Base-by-base conservation (phyloP, 2,888 invertebrate species). In the Clivina fossor region DNA sequence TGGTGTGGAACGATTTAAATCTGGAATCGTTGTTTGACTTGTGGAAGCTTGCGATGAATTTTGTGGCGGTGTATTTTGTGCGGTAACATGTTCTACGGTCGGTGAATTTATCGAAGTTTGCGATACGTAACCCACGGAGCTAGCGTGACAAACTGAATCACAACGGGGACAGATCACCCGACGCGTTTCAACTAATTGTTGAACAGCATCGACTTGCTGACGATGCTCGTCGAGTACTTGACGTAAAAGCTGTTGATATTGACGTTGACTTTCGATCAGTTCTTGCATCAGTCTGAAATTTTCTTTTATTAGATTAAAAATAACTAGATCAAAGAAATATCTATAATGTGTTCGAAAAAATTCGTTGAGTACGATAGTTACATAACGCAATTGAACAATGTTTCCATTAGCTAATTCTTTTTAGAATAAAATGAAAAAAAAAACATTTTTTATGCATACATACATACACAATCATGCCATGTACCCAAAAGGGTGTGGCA, bases 211-310 rank as follows among this genome's bases (percentile, higher is more conserved):
- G 16, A 84, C 77, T 66, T 85, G 83, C 15, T 76, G 67, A 66
- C 80, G 84, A 67, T 86, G 86, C 58, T 89, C 86, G 53, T 85
- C 84, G 2, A 90, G 66, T 66, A 83, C 80, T 59, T 82, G 79
- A 66, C 85, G 83, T 41, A 93, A 75, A 47, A 91, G 70, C 15
- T 76, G 74, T 62, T 90, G 87, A 71, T 88, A 86, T 26, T 83
- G 80, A 65, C 85, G 85, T 65, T 91, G 88, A 47, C 81, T 81
- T 24, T 90, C 90, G 41, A 91, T 63, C 22, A 93, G 73, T 62
- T 91, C 90, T 64, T 88, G 85, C 58, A 87, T 77, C 58, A 90
- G 72, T 65, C 84, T 86, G 3, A 26, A 20, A 40, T 26, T 26
- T 26, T 26, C 5, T 7, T 26, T 26, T 7, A 26, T 26, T 26